Evolutionary conservation across 2,888 invertebrate genomes (phyloP).

Genomic region (Drosophila peninsularis): DNA sequence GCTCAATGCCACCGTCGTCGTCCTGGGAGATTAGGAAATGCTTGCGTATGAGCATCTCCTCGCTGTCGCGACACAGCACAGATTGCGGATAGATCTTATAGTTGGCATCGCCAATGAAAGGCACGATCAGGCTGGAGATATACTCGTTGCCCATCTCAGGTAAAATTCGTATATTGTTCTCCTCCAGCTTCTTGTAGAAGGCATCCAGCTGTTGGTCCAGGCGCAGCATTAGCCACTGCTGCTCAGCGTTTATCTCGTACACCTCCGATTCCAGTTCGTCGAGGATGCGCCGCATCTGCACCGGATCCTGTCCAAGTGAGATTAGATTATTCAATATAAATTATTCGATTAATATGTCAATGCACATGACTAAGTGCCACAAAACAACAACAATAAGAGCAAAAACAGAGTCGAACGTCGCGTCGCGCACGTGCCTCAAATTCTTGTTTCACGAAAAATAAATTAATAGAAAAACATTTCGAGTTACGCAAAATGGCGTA

Average conservation of each 20-base stretch:
- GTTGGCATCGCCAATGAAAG: conserved; percentile 67
- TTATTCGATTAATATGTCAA: neutral
- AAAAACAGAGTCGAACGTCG: conserved; percentile 1
- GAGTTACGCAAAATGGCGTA: conserved; percentile 6
- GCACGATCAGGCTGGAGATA: conserved; percentile 75
- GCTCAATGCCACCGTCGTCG: conserved; percentile 57
- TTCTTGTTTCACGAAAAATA: conserved; percentile 12
- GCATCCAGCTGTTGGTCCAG: conserved; percentile 74
- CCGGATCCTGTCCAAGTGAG: conserved; percentile 62
- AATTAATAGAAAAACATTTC: neutral
- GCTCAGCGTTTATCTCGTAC: conserved; percentile 83
- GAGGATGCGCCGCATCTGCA: conserved; percentile 75
- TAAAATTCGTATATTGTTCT: conserved; percentile 68
- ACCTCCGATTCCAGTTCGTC: conserved; percentile 83
- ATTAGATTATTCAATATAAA: neutral
- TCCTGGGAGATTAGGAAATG: conserved; percentile 73
- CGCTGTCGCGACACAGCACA: conserved; percentile 71
- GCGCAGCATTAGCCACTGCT: conserved; percentile 75
- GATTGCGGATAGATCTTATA: conserved; percentile 68
- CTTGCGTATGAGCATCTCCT: conserved; percentile 80
- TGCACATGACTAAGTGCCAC: conserved; percentile 18
- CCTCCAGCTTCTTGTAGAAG: conserved; percentile 72
- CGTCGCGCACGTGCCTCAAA: conserved; percentile 14
- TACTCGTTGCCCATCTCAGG: conserved; percentile 66
- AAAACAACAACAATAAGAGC: conserved; percentile 9